Base-by-base conservation (phyloP, 1,140 invertebrate species). In the Metaphire vulgaris region DNA sequence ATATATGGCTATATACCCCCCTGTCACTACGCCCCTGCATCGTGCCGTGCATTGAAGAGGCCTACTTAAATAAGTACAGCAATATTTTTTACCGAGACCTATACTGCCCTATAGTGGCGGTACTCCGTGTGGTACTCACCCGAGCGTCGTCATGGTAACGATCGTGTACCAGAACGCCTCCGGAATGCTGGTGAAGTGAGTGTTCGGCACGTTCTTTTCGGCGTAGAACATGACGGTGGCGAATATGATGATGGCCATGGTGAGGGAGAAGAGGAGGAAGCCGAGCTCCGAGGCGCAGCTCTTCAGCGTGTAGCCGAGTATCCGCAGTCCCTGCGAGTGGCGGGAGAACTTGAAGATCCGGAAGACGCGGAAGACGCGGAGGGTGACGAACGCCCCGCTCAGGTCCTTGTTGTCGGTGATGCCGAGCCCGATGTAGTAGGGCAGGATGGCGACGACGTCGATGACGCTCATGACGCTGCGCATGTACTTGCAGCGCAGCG, bases 231-330 rank as follows among this genome's bases (percentile, higher is more conserved):
- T 99, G 75, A 99, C 96, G 34, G 96, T 98, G 73, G 97, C 96
- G 87, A 99, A 99, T 81, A 99, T 99, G 82, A 99, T 99, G 86
- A 99, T 99, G 80, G 98, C 98, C 98, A 99, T 99, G 73, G 97
- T 96, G 77, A 99, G 88, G 12, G 97, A 99, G 88, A 99, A 99
- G 32, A 99, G 96, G 66, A 99, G 90, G 88, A 99, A 99, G 76
- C 98, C 97, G 77, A 99, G 90, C 88, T 99, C 98, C 83, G 95
- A 98, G 83, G 97, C 98, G 89, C 98, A 99, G 30, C 95, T 98
- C 88, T 99, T 99, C 73, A 99, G 90, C 69, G 97, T 99, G 87
- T 99, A 99, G 68, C 98, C 98, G 74, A 99, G 90, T 85, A 99
- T 99, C 75, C 98, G 90, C 71, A 99, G 89, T 41, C 98, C 98